Evolutionary conservation across 2,113 vertebrate genomes (phyloP).

Genomic region (Nansenia antarctica): DNA sequence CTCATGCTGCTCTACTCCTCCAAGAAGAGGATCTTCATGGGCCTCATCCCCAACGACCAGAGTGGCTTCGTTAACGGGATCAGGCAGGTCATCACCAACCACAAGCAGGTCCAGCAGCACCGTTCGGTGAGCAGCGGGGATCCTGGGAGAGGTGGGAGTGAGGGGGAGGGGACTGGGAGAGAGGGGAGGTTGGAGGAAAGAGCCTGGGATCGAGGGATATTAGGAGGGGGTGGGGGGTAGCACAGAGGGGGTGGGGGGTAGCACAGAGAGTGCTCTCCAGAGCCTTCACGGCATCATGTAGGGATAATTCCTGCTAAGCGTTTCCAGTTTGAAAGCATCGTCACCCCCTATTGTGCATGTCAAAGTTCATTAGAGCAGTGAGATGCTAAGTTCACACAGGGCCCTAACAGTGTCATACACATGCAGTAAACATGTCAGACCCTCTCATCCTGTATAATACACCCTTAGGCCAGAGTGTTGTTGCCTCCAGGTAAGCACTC

Average conservation of each 20-base stretch:
- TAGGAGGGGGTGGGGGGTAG: no score
- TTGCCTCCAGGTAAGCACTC: constrained; percentile 21
- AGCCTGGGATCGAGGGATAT: no score
- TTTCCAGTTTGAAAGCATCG: no score
- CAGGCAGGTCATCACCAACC: constrained; percentile 96
- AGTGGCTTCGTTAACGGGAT: constrained; percentile 94
- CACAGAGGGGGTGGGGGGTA: no score
- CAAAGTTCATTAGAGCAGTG: neutral
- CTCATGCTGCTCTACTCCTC: constrained; percentile 94
- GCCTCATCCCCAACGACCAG: constrained; percentile 95
- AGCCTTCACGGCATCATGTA: no score
- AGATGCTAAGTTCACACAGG: no score
- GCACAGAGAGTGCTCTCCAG: constrained; percentile 7
- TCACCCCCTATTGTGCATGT: no score
- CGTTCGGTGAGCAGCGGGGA: constrained; percentile 67
- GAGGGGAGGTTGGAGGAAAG: no score
- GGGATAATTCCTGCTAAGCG: no score
- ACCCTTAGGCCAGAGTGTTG: constrained; percentile 16
- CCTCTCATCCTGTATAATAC: no score
- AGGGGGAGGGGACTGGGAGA: neutral
- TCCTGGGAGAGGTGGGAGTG: no score
- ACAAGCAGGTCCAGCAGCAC: constrained; percentile 94
- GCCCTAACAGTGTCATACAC: no score
- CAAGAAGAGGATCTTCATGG: constrained; percentile 97
- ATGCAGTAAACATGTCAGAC: constrained; percentile 5